Conservation (phyloP, 2,888 invertebrate genomes). For the Caenorhabditis drosophilae region DNA sequence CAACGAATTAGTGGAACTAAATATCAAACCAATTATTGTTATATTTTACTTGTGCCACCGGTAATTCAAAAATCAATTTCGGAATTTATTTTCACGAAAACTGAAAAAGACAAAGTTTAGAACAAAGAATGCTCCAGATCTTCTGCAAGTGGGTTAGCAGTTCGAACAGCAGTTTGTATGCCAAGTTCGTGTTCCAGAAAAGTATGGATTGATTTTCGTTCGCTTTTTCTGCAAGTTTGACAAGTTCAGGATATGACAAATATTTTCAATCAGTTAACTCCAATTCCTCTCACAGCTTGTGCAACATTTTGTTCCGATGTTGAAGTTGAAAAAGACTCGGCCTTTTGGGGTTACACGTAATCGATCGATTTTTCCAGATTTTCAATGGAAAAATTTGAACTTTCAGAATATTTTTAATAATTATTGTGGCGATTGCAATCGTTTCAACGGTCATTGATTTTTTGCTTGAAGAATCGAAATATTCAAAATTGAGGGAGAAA, state of each 20-base stretch:
- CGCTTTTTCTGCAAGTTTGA: no score
- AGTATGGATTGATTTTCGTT: no score
- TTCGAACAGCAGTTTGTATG: constrained; percentile 23
- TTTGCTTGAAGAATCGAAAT: constrained; percentile 10
- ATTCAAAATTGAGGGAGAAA: constrained; percentile 7
- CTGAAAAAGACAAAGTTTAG: background rate
- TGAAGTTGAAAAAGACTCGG: constrained; percentile 22
- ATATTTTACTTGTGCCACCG: no score
- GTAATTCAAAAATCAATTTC: no score
- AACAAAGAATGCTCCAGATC: no score
- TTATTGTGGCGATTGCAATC: constrained; percentile 11
- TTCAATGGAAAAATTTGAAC: no score
- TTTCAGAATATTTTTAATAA: constrained; percentile 26
- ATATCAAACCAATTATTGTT: constrained; percentile 34
- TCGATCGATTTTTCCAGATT: no score
- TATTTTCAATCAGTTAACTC: constrained; percentile 21
- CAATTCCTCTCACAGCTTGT: constrained; percentile 18
- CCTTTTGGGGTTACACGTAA: constrained; percentile 33
- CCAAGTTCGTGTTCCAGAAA: constrained; percentile 22
- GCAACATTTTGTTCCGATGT: constrained; percentile 12
- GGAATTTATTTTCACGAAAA: no score
- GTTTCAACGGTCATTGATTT: constrained; percentile 19
- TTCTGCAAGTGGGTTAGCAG: background rate
- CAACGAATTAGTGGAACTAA: constrained; percentile 12
- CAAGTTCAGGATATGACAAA: constrained; percentile 20